Evolutionary conservation across 2,888 invertebrate genomes (phyloP).

Genomic region (Diarsia rubi): DNA sequence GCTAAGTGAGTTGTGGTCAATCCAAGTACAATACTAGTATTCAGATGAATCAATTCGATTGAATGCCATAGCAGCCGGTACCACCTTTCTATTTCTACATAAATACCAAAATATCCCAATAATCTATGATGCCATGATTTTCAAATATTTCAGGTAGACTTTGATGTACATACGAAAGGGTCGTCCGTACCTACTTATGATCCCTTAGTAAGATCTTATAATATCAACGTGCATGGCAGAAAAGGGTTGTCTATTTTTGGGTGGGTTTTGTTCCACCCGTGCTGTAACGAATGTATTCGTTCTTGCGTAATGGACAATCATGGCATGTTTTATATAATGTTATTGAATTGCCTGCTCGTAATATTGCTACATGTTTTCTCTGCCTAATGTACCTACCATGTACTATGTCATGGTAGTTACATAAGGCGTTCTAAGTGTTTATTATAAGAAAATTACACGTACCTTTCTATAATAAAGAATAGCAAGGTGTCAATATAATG

Average conservation of each 20-base stretch:
- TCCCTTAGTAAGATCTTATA: slow-evolving; percentile 19
- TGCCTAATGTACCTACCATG: not conserved
- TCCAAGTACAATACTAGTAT: too few species aligned
- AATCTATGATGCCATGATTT: slow-evolving; percentile 6
- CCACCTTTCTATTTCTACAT: not conserved
- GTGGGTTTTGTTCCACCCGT: not conserved
- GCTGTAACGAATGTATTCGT: slow-evolving; percentile 19
- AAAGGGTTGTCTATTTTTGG: slow-evolving; percentile 32
- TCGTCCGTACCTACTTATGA: slow-evolving; percentile 17
- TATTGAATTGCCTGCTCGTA: slow-evolving; percentile 4
- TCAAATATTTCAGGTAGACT: not conserved
- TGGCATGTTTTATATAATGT: slow-evolving; percentile 18
- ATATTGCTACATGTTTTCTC: not conserved
- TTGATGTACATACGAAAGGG: not conserved
- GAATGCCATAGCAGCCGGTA: not conserved
- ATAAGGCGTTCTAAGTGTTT: not conserved
- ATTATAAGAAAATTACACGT: not conserved
- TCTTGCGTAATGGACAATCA: slow-evolving; percentile 17
- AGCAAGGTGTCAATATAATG: not conserved
- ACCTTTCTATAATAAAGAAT: not conserved
- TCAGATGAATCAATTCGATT: too few species aligned
- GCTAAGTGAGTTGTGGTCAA: too few species aligned
- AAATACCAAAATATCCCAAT: not conserved
- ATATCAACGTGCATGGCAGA: slow-evolving; percentile 11
- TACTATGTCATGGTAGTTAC: not conserved